Conservation (phyloP, 1,140 invertebrate genomes). For the Pseudomyrmex dendroicus region DNA sequence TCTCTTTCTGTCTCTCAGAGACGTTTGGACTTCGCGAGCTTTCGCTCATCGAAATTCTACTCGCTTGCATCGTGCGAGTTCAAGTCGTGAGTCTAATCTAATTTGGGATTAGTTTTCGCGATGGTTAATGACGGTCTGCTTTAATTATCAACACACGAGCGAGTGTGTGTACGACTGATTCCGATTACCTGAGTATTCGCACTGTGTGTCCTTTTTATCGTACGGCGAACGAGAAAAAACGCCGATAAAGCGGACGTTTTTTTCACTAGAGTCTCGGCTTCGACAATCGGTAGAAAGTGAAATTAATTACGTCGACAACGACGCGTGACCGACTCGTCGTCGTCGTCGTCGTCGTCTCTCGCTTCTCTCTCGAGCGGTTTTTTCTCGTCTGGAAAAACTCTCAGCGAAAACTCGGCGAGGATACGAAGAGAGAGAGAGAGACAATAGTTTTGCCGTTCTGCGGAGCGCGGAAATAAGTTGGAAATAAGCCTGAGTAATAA, state of each 20-base stretch:
- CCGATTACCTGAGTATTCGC: too few relatives aligned
- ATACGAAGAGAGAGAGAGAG: slow-evolving; percentile 32
- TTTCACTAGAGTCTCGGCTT: slow-evolving; percentile 14
- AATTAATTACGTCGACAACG: slow-evolving; percentile 48
- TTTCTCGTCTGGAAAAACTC: slow-evolving; percentile 39
- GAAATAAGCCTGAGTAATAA: slow-evolving; percentile 78
- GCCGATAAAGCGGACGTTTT: slow-evolving; percentile 11
- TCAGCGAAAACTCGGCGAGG: slow-evolving; percentile 8
- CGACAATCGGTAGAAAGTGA: slow-evolving; percentile 44
- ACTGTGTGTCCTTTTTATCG: neutral
- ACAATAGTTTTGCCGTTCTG: slow-evolving; percentile 70
- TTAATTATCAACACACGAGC: slow-evolving; percentile 17
- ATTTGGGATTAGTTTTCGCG: slow-evolving; percentile 41
- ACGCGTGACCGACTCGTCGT: slow-evolving; percentile 64
- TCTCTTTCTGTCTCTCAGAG: neutral
- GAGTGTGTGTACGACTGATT: slow-evolving; percentile 14
- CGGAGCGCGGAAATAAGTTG: slow-evolving; percentile 74
- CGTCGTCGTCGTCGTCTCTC: too few relatives aligned
- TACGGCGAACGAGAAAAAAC: slow-evolving; percentile 4
- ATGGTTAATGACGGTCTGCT: slow-evolving; percentile 6
- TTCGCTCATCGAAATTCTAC: slow-evolving; percentile 25
- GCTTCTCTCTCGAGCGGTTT: slow-evolving; percentile 13
- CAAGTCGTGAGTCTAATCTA: slow-evolving; percentile 3
- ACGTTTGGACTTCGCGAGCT: neutral
- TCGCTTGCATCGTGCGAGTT: slow-evolving; percentile 13